phyloP scores from a whole-genome alignment of 1,140 invertebrate species.

The Colletes gigas region DNA sequence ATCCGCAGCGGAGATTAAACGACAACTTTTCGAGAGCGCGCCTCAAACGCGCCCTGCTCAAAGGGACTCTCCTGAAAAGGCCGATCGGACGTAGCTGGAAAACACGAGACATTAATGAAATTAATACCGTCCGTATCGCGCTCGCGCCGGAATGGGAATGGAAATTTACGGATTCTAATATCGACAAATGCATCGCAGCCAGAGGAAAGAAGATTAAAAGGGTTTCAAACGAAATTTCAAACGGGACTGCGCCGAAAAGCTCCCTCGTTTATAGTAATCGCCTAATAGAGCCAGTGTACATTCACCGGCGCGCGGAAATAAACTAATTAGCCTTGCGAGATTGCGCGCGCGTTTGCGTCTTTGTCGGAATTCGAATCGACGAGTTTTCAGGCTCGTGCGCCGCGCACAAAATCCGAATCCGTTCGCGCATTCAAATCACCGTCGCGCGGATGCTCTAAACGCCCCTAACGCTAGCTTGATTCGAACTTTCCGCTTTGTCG shows the following conservation, averaged over 20 bases:
- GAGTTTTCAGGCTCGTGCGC: not conserved
- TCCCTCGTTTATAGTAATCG: no score
- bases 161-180: slow-evolving; percentile 21
- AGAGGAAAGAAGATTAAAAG: slow-evolving; percentile 15
- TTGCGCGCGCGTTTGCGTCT: not conserved
- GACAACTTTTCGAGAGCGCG: no score
- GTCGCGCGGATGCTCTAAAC: no score
- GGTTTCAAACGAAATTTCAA: not conserved
- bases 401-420: not conserved
- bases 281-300: no score
- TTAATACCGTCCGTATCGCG: not conserved
- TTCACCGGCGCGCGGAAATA: slow-evolving; percentile 27
- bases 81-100: not conserved
- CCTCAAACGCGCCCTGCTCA: not conserved
- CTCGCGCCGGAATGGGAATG: not conserved
- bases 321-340: slow-evolving; percentile 50
- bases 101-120: slow-evolving; percentile 5
- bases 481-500: no score
- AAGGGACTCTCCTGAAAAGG: not conserved
- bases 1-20: no score
- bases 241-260: not conserved
- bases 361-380: slow-evolving; percentile 14
- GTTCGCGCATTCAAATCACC: not conserved
- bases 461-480: no score
- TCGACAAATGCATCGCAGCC: not conserved